A percentile compares a stretch with the other conserved stretches of the same genome.
Conservation (phyloP, 2,113 vertebrate species). For the Phalacrocorax pelagicus region DNA sequence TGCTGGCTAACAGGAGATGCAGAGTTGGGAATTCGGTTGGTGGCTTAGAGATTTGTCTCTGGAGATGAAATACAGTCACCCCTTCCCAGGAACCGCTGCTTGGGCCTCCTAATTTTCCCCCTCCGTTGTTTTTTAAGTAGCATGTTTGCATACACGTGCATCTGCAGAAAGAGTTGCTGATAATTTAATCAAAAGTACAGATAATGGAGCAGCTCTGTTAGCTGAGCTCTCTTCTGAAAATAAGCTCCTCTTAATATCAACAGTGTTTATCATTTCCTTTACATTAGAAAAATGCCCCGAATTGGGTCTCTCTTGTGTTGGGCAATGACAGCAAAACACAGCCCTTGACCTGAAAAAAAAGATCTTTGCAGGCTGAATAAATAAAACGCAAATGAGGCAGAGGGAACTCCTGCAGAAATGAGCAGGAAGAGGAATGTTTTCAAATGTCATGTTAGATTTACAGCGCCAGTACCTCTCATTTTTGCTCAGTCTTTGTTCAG, state of each 20-base stretch:
- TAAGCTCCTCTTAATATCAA: background rate
- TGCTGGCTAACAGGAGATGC: background rate
- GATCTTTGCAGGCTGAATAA: background rate
- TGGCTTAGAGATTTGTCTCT: background rate
- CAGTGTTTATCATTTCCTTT: background rate
- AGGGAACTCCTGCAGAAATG: background rate
- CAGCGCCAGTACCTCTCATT: rapidly evolving
- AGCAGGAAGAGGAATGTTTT: background rate
- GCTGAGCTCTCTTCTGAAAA: background rate
- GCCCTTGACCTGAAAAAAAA: background rate
- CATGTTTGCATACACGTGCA: rapidly evolving
- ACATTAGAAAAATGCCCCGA: background rate
- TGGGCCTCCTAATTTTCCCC: background rate
- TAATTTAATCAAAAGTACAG: background rate
- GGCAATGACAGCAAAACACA: background rate
- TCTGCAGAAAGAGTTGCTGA: background rate
- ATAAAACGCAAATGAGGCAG: background rate
- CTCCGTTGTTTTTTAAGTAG: background rate
- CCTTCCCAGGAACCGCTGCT: rapidly evolving
- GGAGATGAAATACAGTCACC: background rate
- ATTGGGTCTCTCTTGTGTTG: background rate
- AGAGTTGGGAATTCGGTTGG: background rate
- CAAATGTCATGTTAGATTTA: constrained; percentile 15
- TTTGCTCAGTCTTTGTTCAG: background rate
- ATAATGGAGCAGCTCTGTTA: background rate